A percentile compares a stretch with the other conserved stretches of the same genome.
These are phyloP conservation scores for Melinaea menophilus DNA, from an alignment of 2,888 invertebrate genomes.

Conservation along the genomic window DNA sequence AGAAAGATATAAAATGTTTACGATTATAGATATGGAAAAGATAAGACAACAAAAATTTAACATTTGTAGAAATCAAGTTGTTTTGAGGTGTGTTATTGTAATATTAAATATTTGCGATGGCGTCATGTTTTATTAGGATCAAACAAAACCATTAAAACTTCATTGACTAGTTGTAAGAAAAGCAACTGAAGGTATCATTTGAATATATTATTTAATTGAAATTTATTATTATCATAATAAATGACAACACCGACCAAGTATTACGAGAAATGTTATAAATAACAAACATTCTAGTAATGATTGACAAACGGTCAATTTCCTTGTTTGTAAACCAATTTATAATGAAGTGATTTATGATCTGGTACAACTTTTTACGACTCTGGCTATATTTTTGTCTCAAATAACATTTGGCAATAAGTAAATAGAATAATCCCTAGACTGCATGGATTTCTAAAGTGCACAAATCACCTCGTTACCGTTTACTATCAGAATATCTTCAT, in stretches of 20 bases:
- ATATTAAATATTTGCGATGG: too few relatives aligned
- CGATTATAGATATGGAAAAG: background rate
- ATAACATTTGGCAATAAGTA: conserved; percentile 20
- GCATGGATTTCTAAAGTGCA: conserved; percentile 22
- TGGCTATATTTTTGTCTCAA: conserved; percentile 2
- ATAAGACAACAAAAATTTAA: too few relatives aligned
- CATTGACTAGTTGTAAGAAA: too few relatives aligned
- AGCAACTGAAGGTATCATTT: too few relatives aligned
- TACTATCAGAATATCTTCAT: conserved; percentile 41
- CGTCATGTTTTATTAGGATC: too few relatives aligned
- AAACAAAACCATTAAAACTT: too few relatives aligned
- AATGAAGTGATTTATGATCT: conserved; percentile 68
- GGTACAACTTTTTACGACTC: conserved; percentile 60
- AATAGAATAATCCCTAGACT: conserved; percentile 10
- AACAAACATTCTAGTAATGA: conserved; percentile 51
- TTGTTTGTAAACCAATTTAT: conserved; percentile 65
- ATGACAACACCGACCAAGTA: too few relatives aligned
- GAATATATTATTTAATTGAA: too few relatives aligned
- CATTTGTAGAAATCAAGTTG: too few relatives aligned
- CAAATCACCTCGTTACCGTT: conserved; percentile 27
- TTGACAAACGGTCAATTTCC: conserved; percentile 61
- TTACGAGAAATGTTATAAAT: too few relatives aligned
- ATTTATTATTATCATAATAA: too few relatives aligned
- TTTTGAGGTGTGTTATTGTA: too few relatives aligned
- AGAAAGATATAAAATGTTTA: background rate